phyloP scores from a whole-genome alignment of 2,888 invertebrate species.

The Drosophila bunnanda region DNA sequence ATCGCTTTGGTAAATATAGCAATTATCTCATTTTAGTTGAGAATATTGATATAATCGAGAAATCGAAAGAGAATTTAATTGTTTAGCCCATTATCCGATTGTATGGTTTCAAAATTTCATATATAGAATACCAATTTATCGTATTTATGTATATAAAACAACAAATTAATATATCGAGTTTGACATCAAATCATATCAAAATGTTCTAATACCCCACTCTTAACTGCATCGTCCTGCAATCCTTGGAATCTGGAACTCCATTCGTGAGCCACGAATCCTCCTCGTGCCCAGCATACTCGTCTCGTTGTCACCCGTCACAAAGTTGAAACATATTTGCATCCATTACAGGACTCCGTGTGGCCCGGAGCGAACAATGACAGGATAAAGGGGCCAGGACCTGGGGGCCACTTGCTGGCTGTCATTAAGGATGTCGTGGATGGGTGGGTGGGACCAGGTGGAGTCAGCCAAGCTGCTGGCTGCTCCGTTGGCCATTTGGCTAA shows the following conservation, averaged over 20 bases:
- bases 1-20: no score
- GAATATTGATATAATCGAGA: no score
- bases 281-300: not conserved
- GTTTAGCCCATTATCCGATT: no score
- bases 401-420: constrained; percentile 13
- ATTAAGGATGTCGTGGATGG: constrained; percentile 8
- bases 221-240: not conserved
- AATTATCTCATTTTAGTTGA: no score
- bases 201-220: not conserved
- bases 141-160: no score
- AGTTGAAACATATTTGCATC: constrained; percentile 29
- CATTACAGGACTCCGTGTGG: constrained; percentile 16
- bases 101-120: no score
- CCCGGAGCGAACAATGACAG: constrained; percentile 8
- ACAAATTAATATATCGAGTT: no score
- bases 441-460: not conserved
- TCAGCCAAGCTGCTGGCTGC: not conserved
- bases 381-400: constrained; percentile 16
- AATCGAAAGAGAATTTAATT: no score
- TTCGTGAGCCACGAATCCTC: not conserved
- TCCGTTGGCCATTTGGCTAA: constrained; percentile 63
- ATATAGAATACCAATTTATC: no score
- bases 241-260: not conserved
- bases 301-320: constrained; percentile 7
- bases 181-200: no score